Evolutionary conservation across 2,797 vertebrate species (phyloP), one percentile per base, ranked within the genome.

Genomic region (Clarias platycephalus): DNA sequence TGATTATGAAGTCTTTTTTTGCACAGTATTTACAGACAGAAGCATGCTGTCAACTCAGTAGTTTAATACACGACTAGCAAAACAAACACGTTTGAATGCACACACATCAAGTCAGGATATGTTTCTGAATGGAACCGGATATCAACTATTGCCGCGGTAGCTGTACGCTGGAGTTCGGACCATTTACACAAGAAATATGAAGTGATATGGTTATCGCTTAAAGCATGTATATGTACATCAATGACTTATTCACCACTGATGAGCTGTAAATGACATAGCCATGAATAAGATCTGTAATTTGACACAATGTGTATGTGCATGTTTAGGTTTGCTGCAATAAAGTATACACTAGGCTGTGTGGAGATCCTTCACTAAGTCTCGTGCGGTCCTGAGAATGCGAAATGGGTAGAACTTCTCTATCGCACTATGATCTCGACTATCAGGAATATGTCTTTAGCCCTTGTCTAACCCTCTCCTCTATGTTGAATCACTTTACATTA

Each of bases 311-410:
- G 40, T 28, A 74, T 34, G 90, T 81, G 87, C 63, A 88, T 76
- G 87, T 88, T 84, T 44, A 40, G 85, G 72, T 81, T 71, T 79
- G 80, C 88, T 90, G 88, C 62, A 87, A 89, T 88, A 85, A 84
- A 86, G 88, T 80, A 89, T 85, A 86, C 77, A 84, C 55, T 66
- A 77, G 72, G 83, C 84, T 84, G 68, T 72, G 83, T 78, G 86
- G 83, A 88, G 85, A 89, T 90, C 86, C 82, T 62, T 86, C 85
- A 31, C 78, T 82, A 84, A 83, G 83, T 85, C 81, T 81, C 64
- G 37, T 81, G 55, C 91, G 89, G 93, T 94, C 94, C 94, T 95
- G 94, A 95, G 94, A 92, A 91, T 89, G 90, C 44, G 1, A 49
- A 49, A 49, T 10, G 15, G 66, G 53, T 57, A n/a, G 37, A 67